Conservation (phyloP, 2,888 invertebrate species). For the Agrotis ipsilon region DNA sequence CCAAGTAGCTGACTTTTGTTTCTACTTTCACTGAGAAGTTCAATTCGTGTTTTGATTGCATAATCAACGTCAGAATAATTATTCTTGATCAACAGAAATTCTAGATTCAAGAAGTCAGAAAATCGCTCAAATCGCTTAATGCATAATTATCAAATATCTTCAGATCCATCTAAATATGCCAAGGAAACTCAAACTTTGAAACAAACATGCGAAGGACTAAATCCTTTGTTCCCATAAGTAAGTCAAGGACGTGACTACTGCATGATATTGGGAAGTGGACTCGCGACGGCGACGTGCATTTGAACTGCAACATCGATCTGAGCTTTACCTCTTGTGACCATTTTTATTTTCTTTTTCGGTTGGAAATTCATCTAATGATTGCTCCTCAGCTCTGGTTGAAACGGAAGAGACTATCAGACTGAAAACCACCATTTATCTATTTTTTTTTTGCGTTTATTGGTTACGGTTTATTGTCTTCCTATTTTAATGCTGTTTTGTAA, state of each 20-base stretch:
- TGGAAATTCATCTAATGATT: too few relatives aligned
- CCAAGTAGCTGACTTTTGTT: too few relatives aligned
- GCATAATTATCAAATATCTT: constrained; percentile 10
- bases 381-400: too few relatives aligned
- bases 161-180: constrained; percentile 31
- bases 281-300: constrained; percentile 77
- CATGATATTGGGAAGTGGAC: constrained; percentile 62
- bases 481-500: constrained; percentile 10
- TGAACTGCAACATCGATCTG: constrained; percentile 67
- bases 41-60: constrained; percentile 3
- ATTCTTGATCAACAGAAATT: not conserved
- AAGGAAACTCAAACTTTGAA: constrained; percentile 36
- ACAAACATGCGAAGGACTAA: constrained; percentile 35
- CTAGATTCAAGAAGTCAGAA: not conserved
- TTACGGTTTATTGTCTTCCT: not conserved
- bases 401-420: too few relatives aligned
- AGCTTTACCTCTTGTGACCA: constrained; percentile 57
- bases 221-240: constrained; percentile 37
- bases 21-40: too few relatives aligned
- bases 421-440: too few relatives aligned
- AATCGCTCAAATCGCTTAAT: not conserved
- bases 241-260: constrained; percentile 57
- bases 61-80: not conserved
- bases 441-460: too few relatives aligned
- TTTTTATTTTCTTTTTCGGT: too few relatives aligned